Base-by-base conservation (phyloP, 1,140 invertebrate genomes). In the Hylaeus anthracinus region DNA sequence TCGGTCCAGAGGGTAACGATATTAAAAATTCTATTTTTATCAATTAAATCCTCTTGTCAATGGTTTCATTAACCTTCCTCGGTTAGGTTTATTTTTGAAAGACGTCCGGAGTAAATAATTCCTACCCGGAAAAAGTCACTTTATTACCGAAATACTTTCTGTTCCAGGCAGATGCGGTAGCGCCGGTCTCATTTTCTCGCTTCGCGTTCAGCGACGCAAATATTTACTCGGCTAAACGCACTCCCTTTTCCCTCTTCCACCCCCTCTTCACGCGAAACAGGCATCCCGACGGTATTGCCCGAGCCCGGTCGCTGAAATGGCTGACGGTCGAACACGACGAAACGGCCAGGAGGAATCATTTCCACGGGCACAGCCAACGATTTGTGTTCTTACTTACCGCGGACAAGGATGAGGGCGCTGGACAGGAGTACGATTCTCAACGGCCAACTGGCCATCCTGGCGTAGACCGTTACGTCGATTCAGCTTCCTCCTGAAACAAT, bases 381-480 rank as follows among this genome's bases (percentile, higher is more conserved):
- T 85, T 86, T 70, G 73, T 81, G 84, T 83, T 86, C 78, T 86
- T 72, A 91, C 93, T 93, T 88, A 94, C 93, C 92, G 79, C 90
- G 88, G 89, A 91, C 93, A 91, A 92, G 90, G 89, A 93, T 89
- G 89, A 93, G 90, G 89, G 90, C 85, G 89, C 90, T 90, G 92
- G 90, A 90, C 85, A 94, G 92, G 86, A 93, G 87, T 84, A 90
- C 88, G 87, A 91, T 89, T 88, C 88, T 91, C 83, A 93, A 88
- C 88, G 89, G 90, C 89, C 91, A 92, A 89, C 90, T 89, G 91
- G 92, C 92, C 93, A 92, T 93, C 90, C 91, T 93, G 91, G 84
- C 89, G 88, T 92, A 91, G 91, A 92, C 89, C 92, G 92, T 93
- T 94, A 94, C 93, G 93, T 94, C 91, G 93, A 94, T 93, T 92